Evolutionary conservation across 2,797 vertebrate species (phyloP).

Genomic region (Uromys caudimaculatus): DNA sequence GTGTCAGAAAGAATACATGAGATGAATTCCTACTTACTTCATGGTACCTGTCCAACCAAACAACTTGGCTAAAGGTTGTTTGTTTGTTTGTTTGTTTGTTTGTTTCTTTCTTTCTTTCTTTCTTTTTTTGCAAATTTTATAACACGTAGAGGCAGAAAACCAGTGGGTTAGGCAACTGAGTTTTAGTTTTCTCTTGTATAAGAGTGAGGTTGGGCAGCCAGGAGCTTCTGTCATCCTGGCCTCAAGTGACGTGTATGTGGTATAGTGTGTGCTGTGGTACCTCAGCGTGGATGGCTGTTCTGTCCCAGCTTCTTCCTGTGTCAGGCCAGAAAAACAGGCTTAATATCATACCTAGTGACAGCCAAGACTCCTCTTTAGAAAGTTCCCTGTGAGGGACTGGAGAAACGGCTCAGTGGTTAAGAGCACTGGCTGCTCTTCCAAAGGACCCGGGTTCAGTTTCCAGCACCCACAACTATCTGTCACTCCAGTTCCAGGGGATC

Average conservation of each 20-base stretch:
- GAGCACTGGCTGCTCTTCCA: background rate
- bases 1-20: background rate
- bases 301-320: background rate
- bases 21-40: background rate
- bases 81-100: too few relatives aligned
- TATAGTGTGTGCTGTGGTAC: rapidly evolving
- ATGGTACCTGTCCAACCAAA: background rate
- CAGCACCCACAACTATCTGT: background rate
- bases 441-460: background rate
- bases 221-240: background rate
- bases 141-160: background rate
- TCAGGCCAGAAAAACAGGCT: background rate
- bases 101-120: background rate
- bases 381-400: background rate
- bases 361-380: background rate
- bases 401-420: background rate
- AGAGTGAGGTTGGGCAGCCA: background rate
- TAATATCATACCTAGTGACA: background rate
- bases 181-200: background rate
- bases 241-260: rapidly evolving
- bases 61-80: constrained; percentile 8
- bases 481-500: background rate
- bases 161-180: background rate
- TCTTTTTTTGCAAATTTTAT: constrained; percentile 56
- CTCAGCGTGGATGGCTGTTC: rapidly evolving